phyloP scores from a whole-genome alignment of 2,888 invertebrate species.

The Philereme transversata region DNA sequence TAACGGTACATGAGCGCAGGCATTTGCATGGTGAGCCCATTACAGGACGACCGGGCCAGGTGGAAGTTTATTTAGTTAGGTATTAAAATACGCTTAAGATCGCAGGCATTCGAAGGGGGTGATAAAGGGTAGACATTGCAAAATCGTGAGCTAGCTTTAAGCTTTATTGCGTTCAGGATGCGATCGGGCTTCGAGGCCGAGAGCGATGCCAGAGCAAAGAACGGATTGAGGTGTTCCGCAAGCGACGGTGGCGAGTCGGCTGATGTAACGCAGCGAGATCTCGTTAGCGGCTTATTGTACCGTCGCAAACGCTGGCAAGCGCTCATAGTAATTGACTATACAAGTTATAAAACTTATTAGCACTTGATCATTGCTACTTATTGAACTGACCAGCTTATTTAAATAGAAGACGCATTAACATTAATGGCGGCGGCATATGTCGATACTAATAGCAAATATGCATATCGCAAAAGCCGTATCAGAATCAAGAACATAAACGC shows the following conservation, averaged over 20 bases:
- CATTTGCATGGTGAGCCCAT: constrained; percentile 79
- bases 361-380: constrained; percentile 13
- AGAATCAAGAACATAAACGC: constrained; percentile 35
- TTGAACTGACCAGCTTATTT: constrained; percentile 15
- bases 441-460: constrained; percentile 22
- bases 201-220: constrained; percentile 66
- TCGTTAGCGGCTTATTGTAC: constrained; percentile 68
- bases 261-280: constrained; percentile 60
- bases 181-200: constrained; percentile 61
- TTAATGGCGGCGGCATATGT: constrained; percentile 12
- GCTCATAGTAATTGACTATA: constrained; percentile 6
- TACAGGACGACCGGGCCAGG: constrained; percentile 68
- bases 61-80: constrained; percentile 56
- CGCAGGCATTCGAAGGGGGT: constrained; percentile 67
- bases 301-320: constrained; percentile 42
- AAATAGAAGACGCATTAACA: constrained; percentile 20
- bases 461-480: constrained; percentile 20
- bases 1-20: constrained; percentile 71
- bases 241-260: constrained; percentile 46
- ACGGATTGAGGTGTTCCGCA: constrained; percentile 70
- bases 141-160: constrained; percentile 76
- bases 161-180: constrained; percentile 78
- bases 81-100: constrained; percentile 81
- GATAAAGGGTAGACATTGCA: constrained; percentile 76
- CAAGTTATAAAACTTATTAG: constrained; percentile 10